Evolutionary conservation across 2,888 invertebrate species (phyloP).

Genomic region (Lacanobia wlatinum): DNA sequence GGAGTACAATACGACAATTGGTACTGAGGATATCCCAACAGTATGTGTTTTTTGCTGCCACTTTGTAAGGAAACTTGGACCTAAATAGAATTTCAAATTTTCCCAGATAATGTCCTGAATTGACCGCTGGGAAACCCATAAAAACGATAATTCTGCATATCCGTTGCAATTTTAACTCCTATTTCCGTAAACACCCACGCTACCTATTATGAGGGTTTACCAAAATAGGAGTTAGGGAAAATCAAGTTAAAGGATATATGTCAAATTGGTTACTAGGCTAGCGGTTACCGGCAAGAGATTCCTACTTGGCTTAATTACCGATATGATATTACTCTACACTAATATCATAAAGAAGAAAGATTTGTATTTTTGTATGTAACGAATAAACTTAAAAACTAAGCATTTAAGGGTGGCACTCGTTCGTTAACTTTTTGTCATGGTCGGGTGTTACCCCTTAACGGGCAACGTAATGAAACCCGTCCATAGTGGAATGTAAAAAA

Average conservation of each 20-base stretch:
- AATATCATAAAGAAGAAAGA: too few relatives aligned
- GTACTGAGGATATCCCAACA: slow-evolving; percentile 12
- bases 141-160: not conserved
- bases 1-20: not conserved
- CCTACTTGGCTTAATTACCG: slow-evolving; percentile 6
- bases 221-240: not conserved
- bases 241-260: not conserved
- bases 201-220: slow-evolving; percentile 16
- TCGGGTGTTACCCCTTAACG: too few relatives aligned
- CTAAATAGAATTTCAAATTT: not conserved
- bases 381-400: too few relatives aligned
- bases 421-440: too few relatives aligned
- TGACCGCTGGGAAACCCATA: not conserved
- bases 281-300: not conserved
- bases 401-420: too few relatives aligned
- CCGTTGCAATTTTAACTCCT: not conserved
- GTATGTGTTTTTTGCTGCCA: not conserved
- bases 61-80: not conserved
- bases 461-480: too few relatives aligned
- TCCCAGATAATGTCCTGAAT: slow-evolving; percentile 1
- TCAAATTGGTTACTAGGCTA: slow-evolving; percentile 7
- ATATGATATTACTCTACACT: too few relatives aligned
- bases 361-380: too few relatives aligned
- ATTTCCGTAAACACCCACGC: too few relatives aligned
- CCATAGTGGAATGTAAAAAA: too few relatives aligned